Evolutionary conservation across 2,113 vertebrate genomes (phyloP).

Genomic region (Chaetorhynchus papuensis): DNA sequence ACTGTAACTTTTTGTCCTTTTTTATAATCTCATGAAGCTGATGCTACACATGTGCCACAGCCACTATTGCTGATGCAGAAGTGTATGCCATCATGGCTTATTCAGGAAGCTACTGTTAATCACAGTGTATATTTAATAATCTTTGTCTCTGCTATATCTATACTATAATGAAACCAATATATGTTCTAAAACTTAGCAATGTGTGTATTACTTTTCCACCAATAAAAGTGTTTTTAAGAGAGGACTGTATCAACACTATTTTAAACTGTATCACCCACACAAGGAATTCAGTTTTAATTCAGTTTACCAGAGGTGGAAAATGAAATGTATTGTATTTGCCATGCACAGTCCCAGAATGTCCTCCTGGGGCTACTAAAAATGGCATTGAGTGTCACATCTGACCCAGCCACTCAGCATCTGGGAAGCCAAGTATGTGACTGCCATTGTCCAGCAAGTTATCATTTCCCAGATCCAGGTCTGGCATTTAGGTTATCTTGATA

Average conservation of each 20-base stretch:
- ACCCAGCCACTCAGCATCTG: background rate
- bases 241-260: background rate
- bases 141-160: background rate
- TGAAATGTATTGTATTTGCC: background rate
- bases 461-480: background rate
- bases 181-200: background rate
- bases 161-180: background rate
- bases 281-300: background rate
- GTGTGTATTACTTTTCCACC: background rate
- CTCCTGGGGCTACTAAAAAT: background rate
- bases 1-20: background rate
- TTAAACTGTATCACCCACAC: background rate
- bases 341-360: background rate
- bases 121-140: background rate
- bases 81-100: background rate
- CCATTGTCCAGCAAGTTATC: background rate
- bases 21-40: background rate
- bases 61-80: background rate
- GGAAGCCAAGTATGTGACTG: background rate
- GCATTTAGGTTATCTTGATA: background rate
- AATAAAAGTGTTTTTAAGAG: background rate
- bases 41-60: accelerated
- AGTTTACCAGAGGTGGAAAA: background rate
- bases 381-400: background rate
- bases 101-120: background rate